Percentiles rank a stretch among this genome's conserved stretches.
phyloP scores from a whole-genome alignment of 2,797 vertebrate genomes.

The Agapornis canus region DNA sequence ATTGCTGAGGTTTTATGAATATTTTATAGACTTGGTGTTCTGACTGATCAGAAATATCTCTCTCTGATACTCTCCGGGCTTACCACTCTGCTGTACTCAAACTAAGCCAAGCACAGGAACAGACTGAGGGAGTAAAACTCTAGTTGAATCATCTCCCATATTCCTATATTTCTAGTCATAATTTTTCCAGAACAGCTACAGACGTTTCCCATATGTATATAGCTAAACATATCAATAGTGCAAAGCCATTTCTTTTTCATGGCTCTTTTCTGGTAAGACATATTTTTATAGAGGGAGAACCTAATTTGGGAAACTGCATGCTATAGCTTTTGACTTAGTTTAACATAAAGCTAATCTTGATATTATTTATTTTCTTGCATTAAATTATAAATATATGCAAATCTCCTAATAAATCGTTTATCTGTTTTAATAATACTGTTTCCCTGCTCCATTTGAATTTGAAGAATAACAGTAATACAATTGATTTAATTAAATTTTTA shows the following conservation, averaged over 20 bases:
- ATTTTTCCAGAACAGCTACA: background rate
- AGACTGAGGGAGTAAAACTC: background rate
- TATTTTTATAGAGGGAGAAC: background rate
- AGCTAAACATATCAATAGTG: background rate
- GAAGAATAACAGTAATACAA: background rate
- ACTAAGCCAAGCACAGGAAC: background rate
- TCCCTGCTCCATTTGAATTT: background rate
- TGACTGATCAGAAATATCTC: background rate
- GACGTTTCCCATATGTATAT: background rate
- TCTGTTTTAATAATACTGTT: background rate
- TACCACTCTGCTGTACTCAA: background rate
- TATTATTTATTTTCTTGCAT: background rate
- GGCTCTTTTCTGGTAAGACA: background rate
- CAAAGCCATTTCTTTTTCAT: background rate
- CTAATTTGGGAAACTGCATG: background rate
- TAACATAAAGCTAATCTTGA: background rate
- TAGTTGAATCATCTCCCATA: background rate
- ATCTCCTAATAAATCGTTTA: background rate
- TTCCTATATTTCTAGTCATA: background rate
- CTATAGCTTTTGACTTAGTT: background rate
- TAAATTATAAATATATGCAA: background rate
- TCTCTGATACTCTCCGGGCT: background rate
- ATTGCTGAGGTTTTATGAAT: slow-evolving; percentile 28
- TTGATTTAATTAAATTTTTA: background rate
- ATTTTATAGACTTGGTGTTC: background rate